Evolutionary conservation across 2,888 invertebrate genomes (phyloP).

Genomic region (Lithophane semibrunnea): DNA sequence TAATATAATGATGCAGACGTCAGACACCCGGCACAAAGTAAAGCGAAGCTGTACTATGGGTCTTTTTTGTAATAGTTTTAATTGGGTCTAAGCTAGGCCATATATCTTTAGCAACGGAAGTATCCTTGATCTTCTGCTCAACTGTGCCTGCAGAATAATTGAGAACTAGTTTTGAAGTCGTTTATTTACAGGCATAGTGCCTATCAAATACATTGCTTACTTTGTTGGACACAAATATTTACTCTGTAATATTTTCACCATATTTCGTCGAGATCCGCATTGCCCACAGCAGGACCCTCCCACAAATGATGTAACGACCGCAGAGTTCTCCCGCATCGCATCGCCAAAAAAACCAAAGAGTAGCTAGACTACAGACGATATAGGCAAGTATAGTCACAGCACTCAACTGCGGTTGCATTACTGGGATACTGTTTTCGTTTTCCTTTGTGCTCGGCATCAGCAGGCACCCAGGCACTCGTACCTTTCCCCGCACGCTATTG

Average conservation of each 20-base stretch:
- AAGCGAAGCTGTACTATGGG: constrained; percentile 8
- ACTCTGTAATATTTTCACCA: neutral
- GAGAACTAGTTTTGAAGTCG: neutral
- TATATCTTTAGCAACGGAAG: constrained; percentile 13
- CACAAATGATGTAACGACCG: constrained; percentile 50
- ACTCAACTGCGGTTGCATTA: constrained; percentile 25
- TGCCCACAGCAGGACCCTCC: constrained; percentile 40
- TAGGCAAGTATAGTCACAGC: constrained; percentile 3
- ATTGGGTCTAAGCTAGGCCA: constrained; percentile 34
- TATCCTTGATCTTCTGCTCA: constrained; percentile 35
- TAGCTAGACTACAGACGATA: constrained; percentile 17
- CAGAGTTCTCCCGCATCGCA: constrained; percentile 40
- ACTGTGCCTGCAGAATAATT: neutral
- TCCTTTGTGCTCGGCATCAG: constrained; percentile 29
- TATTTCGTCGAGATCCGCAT: constrained; percentile 34
- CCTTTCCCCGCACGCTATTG: constrained; percentile 48
- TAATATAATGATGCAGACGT: constrained; percentile 15
- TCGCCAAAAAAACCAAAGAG: constrained; percentile 38
- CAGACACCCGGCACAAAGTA: constrained; percentile 8
- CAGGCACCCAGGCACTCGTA: constrained; percentile 14
- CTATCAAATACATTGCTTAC: neutral
- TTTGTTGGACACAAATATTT: neutral
- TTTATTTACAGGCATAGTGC: neutral
- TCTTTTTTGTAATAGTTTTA: constrained; percentile 25
- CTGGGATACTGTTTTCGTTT: constrained; percentile 17